phyloP scores from a whole-genome alignment of 2,113 vertebrate species.

The Coturnix japonica region DNA sequence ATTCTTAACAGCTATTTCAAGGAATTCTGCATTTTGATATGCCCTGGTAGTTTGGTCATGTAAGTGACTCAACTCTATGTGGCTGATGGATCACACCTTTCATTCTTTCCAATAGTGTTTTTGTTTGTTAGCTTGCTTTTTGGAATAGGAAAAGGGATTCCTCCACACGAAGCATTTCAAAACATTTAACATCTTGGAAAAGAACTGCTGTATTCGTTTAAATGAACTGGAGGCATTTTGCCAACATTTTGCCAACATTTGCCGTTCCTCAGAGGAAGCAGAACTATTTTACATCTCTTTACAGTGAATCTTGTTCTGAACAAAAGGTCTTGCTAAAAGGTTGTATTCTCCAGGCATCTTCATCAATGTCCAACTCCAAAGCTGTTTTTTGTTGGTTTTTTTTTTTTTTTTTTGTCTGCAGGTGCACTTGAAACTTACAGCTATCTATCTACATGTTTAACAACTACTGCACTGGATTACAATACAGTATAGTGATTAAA shows the following conservation, averaged over 20 bases:
- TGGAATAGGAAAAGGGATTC: background rate
- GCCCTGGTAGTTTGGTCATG: background rate
- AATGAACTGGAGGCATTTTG: background rate
- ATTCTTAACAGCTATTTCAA: background rate
- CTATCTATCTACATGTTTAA: background rate
- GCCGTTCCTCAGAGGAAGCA: background rate
- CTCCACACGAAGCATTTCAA: background rate
- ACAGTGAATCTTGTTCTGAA: background rate
- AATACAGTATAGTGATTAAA: background rate
- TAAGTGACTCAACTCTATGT: background rate
- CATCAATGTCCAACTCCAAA: background rate
- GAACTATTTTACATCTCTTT: background rate
- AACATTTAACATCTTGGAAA: background rate
- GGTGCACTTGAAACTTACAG: background rate
- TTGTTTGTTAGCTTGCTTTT: background rate
- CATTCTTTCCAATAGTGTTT: rapidly evolving
- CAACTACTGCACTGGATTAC: background rate
- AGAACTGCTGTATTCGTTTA: background rate
- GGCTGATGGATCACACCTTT: background rate
- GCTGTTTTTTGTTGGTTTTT: background rate
- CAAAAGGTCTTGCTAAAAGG: background rate
- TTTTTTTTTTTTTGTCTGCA: too few relatives aligned
- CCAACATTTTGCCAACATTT: background rate
- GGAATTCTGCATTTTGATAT: background rate
- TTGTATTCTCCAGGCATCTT: background rate